Evolutionary conservation across 2,797 vertebrate genomes (phyloP).

Genomic region (Zalophus californianus): DNA sequence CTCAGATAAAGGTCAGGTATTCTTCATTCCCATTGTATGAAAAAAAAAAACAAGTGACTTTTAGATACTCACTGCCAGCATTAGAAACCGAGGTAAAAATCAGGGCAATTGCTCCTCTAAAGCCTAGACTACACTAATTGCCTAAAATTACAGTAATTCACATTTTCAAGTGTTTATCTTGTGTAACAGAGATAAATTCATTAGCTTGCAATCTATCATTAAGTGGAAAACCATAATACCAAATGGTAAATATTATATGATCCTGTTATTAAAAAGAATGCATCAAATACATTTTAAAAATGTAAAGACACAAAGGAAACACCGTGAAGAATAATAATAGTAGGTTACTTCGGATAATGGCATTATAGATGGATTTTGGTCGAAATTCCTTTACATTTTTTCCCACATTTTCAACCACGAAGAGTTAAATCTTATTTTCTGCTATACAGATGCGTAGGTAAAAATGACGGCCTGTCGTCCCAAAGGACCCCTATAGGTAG

Average conservation of each 20-base stretch:
- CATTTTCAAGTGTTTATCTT: constrained; percentile 41
- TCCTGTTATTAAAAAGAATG: neutral
- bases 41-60: neutral
- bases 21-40: neutral
- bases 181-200: constrained; percentile 1
- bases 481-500: neutral
- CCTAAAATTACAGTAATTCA: constrained; percentile 40
- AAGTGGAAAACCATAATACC: constrained; percentile 35
- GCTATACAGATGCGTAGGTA: neutral
- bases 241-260: neutral
- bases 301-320: neutral
- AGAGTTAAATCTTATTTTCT: neutral
- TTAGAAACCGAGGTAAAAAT: constrained; percentile 29
- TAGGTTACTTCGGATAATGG: neutral
- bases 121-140: neutral
- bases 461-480: neutral
- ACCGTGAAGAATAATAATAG: neutral
- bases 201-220: neutral
- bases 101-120: constrained; percentile 17
- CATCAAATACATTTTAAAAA: neutral
- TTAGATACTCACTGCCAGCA: neutral
- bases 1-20: neutral
- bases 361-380: neutral
- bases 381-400: neutral
- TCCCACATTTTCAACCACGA: neutral